Conservation (phyloP, 53 echinoderm and acorn worm species). For the Henricia sp. region DNA sequence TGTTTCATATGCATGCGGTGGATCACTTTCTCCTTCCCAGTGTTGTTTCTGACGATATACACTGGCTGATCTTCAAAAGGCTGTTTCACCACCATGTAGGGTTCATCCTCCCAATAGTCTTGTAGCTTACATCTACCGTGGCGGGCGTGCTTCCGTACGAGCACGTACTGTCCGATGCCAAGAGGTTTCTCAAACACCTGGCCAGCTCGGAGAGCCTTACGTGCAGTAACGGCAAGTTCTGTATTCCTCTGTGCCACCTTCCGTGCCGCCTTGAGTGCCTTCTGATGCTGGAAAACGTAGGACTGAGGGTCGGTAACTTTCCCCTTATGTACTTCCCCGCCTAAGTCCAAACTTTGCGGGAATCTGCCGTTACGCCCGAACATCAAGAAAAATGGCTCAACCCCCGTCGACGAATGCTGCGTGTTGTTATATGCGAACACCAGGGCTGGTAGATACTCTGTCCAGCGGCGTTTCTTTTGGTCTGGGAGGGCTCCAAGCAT, state of each 20-base stretch:
- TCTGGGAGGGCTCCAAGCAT: neutral
- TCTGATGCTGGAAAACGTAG: constrained; percentile 39
- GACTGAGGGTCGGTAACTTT: no score
- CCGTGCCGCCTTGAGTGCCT: constrained; percentile 5
- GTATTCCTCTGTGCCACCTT: neutral
- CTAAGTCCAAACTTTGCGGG: no score
- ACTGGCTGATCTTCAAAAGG: constrained; percentile 25
- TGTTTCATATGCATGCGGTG: constrained; percentile 36
- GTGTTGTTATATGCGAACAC: no score
- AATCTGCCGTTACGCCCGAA: no score
- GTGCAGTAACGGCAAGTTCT: neutral
- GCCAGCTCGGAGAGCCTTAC: constrained; percentile 6
- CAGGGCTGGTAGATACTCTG: neutral
- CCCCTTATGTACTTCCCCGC: no score
- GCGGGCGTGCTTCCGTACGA: constrained; percentile 16
- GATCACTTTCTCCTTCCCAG: constrained; percentile 32
- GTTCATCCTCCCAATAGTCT: constrained; percentile 50
- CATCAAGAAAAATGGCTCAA: no score
- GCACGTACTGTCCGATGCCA: constrained; percentile 46
- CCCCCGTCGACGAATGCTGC: no score
- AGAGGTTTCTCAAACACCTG: constrained; percentile 46
- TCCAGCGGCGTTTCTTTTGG: neutral
- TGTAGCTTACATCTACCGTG: constrained; percentile 34
- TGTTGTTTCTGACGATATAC: constrained; percentile 25
- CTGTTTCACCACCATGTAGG: constrained; percentile 19